Evolutionary conservation across 2,113 vertebrate genomes (phyloP), one percentile per base, ranked within the genome.

Genomic region (Lichenostomus cassidix): DNA sequence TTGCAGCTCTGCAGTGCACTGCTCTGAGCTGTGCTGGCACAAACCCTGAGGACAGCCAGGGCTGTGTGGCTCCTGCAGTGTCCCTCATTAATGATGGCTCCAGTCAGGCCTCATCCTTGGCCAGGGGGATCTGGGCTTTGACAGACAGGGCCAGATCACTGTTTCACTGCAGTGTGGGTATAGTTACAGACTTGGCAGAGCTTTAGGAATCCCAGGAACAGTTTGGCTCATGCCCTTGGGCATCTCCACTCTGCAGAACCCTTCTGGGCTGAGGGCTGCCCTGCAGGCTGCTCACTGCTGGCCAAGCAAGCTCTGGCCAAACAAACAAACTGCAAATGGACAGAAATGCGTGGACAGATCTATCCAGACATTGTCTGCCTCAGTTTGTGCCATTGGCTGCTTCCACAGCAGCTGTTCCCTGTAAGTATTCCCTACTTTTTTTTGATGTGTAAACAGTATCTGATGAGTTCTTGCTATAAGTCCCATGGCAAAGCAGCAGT

Each of bases 31-130:
- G 5, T 7, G 35, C 7, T 11, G 22, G 14, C 7, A 44, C 42
- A 44, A 44, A 44, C 42, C 16, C 6, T 17, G 7, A 9, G 25
- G 59, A 19, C 25, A 22, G 8, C 4, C 4, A 27, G 47, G 20
- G 12, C 3, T 12, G 1, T 3, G n/a, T 28, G 52, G 46, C 56
- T 37, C 67, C 47, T 3, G 37, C n/a, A 0, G 1, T 1, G 12
- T 25, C 37, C 22, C 37, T 44, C 37, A 1, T 21, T 3, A 2
- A 4, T 24, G 6, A 11, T 3, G 11, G 12, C 82, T 56, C 15
- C 4, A 28, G 19, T 1, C 41, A 33, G 41, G 20, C 7, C 25
- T n/a, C 39, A 5, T 2, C 21, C 31, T 5, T 13, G 42, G 5
- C 4, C 50, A 58, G 5, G 13, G 22, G 41, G 7, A 19, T 1